Percentiles rank a stretch among this genome's conserved stretches.
Conservation (phyloP, 2,888 invertebrate genomes). For the Ryuthela nishihirai region DNA sequence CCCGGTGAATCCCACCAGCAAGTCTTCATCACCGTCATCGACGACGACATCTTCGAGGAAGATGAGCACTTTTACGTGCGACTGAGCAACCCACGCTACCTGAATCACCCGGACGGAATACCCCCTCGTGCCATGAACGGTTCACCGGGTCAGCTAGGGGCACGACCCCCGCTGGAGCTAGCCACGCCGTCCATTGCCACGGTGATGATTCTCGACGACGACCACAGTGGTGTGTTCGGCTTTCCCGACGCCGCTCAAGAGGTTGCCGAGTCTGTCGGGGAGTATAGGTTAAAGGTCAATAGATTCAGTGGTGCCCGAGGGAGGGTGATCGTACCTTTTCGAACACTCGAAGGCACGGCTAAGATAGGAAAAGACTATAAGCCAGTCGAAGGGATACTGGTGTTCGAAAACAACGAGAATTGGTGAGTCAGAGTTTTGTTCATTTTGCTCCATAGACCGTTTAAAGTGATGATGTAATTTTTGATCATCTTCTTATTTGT, state of each 20-base stretch:
- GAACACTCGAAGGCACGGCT: constrained; percentile 91
- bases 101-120: constrained; percentile 28
- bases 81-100: constrained; percentile 39
- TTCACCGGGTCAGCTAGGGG: neutral
- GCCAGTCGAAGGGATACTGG: constrained; percentile 68
- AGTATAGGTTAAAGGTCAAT: constrained; percentile 74
- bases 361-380: constrained; percentile 86
- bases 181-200: constrained; percentile 70
- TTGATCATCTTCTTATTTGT: too few relatives aligned
- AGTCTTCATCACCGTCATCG: constrained; percentile 88
- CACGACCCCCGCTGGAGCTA: constrained; percentile 8
- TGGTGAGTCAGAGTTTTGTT: too few relatives aligned
- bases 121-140: constrained; percentile 18
- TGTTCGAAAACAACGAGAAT: constrained; percentile 97
- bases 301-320: constrained; percentile 94
- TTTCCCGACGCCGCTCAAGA: constrained; percentile 78
- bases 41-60: constrained; percentile 98
- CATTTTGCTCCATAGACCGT: too few relatives aligned
- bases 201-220: constrained; percentile 97
- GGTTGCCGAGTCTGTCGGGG: constrained; percentile 86
- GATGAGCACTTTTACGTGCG: constrained; percentile 98
- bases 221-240: constrained; percentile 96
- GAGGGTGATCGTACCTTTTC: constrained; percentile 79
- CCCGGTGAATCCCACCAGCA: constrained; percentile 84
- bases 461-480: too few relatives aligned